These are phyloP conservation scores for Protosalanx chinensis DNA, from an alignment of 2,797 vertebrate species.

Conservation along the genomic window DNA sequence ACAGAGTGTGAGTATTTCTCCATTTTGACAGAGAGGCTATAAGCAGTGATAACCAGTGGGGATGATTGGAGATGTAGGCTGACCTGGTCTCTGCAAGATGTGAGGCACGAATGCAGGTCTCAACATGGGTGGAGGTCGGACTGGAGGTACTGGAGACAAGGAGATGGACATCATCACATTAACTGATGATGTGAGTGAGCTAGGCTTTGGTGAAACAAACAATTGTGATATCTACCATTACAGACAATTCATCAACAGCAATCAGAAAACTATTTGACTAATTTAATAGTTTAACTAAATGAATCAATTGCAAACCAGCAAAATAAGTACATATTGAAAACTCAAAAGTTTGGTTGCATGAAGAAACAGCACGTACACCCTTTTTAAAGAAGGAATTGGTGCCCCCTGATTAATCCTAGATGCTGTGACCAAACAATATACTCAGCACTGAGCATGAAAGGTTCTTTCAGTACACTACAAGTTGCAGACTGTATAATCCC, in stretches of 20 bases:
- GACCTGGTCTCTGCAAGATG: conserved; percentile 87
- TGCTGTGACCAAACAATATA: background rate
- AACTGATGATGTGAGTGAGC: background rate
- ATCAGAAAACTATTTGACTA: too few relatives aligned
- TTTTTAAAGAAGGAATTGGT: background rate
- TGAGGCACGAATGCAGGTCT: conserved; percentile 89
- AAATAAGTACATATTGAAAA: too few relatives aligned
- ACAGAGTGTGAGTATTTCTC: too few relatives aligned
- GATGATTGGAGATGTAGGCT: conserved; percentile 14
- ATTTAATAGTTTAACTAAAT: too few relatives aligned
- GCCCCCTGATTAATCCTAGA: background rate
- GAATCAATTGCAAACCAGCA: too few relatives aligned
- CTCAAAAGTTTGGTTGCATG: too few relatives aligned
- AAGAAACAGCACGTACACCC: background rate
- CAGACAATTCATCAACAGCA: too few relatives aligned
- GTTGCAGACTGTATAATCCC: background rate
- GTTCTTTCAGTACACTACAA: background rate
- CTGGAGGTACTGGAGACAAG: conserved; percentile 65
- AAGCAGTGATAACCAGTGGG: background rate
- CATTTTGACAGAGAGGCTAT: too few relatives aligned
- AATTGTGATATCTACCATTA: too few relatives aligned
- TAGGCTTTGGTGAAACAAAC: too few relatives aligned
- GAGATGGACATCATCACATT: background rate
- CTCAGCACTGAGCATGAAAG: background rate
- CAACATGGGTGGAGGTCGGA: conserved; percentile 78